Conservation (phyloP, 2,113 vertebrate genomes). For the Nicator chloris region DNA sequence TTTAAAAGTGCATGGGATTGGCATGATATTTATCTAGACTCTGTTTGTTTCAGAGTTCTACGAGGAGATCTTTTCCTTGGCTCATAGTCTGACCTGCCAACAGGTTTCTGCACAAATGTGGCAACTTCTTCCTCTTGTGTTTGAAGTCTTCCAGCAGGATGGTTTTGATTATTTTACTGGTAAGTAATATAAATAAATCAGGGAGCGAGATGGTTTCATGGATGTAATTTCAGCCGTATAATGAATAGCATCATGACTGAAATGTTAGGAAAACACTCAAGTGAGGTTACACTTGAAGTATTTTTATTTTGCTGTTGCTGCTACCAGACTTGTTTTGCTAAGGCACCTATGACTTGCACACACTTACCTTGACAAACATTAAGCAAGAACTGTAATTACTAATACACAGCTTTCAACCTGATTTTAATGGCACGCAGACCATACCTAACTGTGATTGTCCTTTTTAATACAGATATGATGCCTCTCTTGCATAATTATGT, state of each 20-base stretch:
- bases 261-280: background rate
- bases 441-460: slow-evolving; percentile 8
- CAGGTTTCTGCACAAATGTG: slow-evolving; percentile 99
- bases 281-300: background rate
- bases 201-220: background rate
- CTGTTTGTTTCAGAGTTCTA: slow-evolving; percentile 87
- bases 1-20: background rate
- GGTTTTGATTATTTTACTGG: slow-evolving; percentile 96
- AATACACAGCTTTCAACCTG: background rate
- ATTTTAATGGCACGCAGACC: background rate
- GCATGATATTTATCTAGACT: background rate
- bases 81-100: slow-evolving; percentile 97
- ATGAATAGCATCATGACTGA: background rate
- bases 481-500: slow-evolving; percentile 98
- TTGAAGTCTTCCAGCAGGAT: slow-evolving; percentile 98
- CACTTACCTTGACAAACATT: background rate
- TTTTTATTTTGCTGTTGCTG: background rate
- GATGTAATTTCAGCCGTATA: background rate
- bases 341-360: background rate
- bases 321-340: background rate
- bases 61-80: slow-evolving; percentile 97
- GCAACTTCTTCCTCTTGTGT: slow-evolving; percentile 95
- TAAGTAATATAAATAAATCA: slow-evolving; percentile 16
- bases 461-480: slow-evolving; percentile 90
- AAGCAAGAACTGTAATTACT: background rate